phyloP scores from a whole-genome alignment of 2,797 vertebrate genomes.

The Cyprinodon diabolis region DNA sequence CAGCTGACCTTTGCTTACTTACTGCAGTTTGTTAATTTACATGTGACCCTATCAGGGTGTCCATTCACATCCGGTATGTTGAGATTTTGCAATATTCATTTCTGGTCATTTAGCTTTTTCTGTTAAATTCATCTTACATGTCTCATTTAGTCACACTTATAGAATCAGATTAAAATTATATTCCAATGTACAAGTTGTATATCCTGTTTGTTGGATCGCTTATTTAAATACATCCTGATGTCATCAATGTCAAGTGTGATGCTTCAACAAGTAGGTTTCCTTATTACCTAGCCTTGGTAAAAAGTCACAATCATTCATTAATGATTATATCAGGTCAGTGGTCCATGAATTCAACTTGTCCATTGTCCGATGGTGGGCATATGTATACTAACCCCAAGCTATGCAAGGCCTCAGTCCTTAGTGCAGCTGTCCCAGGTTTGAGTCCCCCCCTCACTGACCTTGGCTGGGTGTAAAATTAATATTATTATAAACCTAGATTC shows the following conservation, averaged over 20 bases:
- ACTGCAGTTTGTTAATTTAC: not conserved
- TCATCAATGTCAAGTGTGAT: not conserved
- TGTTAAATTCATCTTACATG: not conserved
- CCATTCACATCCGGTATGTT: not conserved
- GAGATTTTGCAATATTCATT: not conserved
- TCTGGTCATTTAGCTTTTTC: not conserved
- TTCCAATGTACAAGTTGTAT: not conserved
- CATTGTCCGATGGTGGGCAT: not conserved
- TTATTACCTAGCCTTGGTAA: not conserved
- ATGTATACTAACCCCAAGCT: too few species aligned
- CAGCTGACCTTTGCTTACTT: not conserved
- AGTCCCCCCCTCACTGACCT: too few species aligned
- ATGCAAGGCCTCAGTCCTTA: too few species aligned
- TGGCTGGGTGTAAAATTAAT: too few species aligned
- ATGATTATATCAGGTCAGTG: not conserved
- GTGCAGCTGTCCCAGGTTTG: too few species aligned
- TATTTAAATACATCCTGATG: not conserved
- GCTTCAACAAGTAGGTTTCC: not conserved
- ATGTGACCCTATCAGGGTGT: not conserved
- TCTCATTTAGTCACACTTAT: not conserved
- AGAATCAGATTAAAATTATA: not conserved
- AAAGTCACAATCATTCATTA: not conserved
- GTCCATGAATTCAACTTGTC: too few species aligned
- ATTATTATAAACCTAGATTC: too few species aligned
- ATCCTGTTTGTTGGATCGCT: not conserved